phyloP scores from a whole-genome alignment of 2,888 invertebrate species.

The Chironomus riparius region DNA sequence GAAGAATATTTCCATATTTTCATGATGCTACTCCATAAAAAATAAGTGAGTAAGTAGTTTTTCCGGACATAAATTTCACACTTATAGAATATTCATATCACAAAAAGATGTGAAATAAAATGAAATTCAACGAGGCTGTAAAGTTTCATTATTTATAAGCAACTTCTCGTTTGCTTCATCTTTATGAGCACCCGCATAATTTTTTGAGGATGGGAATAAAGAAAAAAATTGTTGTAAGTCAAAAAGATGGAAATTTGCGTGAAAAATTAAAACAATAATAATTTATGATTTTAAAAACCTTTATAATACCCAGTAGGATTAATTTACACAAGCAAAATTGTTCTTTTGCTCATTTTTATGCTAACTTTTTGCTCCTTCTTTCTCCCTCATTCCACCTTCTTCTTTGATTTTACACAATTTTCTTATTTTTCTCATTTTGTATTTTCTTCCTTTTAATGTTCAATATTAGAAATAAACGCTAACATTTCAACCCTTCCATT shows the following conservation, averaged over 20 bases:
- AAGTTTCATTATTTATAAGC: not conserved
- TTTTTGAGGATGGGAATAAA: not conserved
- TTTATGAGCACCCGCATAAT: no score
- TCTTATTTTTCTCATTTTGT: no score
- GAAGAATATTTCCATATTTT: not conserved
- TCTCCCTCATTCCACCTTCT: not conserved
- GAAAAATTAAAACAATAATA: conserved; percentile 26
- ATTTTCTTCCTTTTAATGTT: not conserved
- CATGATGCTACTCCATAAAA: not conserved
- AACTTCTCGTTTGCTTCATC: not conserved
- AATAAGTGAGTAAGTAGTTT: no score
- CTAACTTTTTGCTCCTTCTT: conserved; percentile 1
- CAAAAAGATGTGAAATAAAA: not conserved
- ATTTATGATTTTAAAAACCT: conserved; percentile 20
- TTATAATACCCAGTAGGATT: conserved; percentile 18
- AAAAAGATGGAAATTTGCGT: conserved; percentile 23
- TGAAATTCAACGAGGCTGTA: not conserved
- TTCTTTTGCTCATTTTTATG: conserved; percentile 13
- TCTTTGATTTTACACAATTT: not conserved
- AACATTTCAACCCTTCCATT: not conserved
- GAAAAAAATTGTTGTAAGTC: not conserved
- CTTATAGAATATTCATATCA: not conserved
- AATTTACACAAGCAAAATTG: conserved; percentile 5
- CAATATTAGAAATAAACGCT: no score
- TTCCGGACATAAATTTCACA: not conserved